Percentiles rank a stretch among this genome's conserved stretches.
Evolutionary conservation across 1,140 invertebrate species (phyloP).

Genomic region (Bombus sylvicola): DNA sequence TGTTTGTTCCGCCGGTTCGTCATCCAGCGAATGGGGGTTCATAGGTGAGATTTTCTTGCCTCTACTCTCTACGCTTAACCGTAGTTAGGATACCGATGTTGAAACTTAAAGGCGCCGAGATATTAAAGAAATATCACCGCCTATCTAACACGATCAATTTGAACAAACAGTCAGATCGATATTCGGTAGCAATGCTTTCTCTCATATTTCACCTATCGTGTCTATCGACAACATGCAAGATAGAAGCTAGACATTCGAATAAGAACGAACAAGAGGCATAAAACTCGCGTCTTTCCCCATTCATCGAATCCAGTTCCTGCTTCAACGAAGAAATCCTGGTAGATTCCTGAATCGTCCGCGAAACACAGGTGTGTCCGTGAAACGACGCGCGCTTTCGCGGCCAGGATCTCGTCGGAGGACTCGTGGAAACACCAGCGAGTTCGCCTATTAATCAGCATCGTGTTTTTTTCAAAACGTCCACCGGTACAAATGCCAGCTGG

Average conservation of each 20-base stretch:
- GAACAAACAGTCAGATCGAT: no score
- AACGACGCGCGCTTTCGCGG: background rate
- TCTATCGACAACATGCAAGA: background rate
- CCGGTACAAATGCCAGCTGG: slow-evolving; percentile 54
- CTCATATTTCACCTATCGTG: background rate
- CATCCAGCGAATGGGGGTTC: background rate
- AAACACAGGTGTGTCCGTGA: background rate
- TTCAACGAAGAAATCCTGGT: background rate
- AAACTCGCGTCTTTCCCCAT: background rate
- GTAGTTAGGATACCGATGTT: no score
- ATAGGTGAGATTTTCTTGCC: slow-evolving; percentile 23
- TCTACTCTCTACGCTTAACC: background rate
- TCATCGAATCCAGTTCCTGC: background rate
- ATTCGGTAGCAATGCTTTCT: no score
- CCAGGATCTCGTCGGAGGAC: background rate
- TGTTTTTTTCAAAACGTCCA: background rate
- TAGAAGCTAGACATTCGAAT: background rate
- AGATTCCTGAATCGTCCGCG: background rate
- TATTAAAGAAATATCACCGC: no score
- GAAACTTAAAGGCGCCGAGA: no score
- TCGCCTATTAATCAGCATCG: slow-evolving; percentile 49
- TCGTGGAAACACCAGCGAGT: background rate
- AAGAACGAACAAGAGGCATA: background rate
- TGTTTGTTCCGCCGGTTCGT: background rate
- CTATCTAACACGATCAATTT: no score